Evolutionary conservation across 2,113 vertebrate genomes (phyloP).

Genomic region (Pica pica): DNA sequence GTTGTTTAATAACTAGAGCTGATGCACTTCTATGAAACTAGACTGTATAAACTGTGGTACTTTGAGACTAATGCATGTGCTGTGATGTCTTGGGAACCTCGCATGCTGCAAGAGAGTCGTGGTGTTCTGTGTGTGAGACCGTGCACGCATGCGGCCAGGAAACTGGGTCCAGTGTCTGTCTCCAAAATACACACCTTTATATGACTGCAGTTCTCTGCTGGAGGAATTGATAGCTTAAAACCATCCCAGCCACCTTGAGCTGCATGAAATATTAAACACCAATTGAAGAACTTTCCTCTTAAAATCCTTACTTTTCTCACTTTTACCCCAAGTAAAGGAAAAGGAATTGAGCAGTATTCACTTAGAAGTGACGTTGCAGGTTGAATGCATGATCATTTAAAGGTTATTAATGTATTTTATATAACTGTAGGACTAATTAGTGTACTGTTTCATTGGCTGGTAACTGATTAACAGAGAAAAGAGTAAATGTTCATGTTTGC

Average conservation of each 20-base stretch:
- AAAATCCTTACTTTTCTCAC: constrained; percentile 33
- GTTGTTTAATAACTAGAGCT: constrained; percentile 18
- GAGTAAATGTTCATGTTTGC: constrained; percentile 47
- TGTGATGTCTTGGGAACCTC: constrained; percentile 15
- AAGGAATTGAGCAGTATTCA: constrained; percentile 26
- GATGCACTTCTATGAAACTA: neutral
- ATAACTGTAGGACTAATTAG: neutral
- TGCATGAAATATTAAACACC: constrained; percentile 41
- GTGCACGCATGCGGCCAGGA: constrained; percentile 40
- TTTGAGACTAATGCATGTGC: constrained; percentile 39
- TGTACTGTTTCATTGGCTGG: constrained; percentile 25
- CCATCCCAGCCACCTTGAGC: neutral
- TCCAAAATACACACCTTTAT: constrained; percentile 29
- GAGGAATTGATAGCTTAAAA: constrained; percentile 15
- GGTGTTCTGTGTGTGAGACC: constrained; percentile 13
- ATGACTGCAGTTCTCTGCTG: constrained; percentile 39
- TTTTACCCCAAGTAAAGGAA: constrained; percentile 45
- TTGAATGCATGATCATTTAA: constrained; percentile 59
- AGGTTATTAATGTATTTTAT: constrained; percentile 22
- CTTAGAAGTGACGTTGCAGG: neutral
- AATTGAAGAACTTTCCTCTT: constrained; percentile 6
- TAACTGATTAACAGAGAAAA: constrained; percentile 51
- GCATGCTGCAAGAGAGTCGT: constrained; percentile 53
- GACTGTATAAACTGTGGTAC: neutral
- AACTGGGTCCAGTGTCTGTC: constrained; percentile 12